Conservation (phyloP, 2,888 invertebrate species). For the Phortica okadai region DNA sequence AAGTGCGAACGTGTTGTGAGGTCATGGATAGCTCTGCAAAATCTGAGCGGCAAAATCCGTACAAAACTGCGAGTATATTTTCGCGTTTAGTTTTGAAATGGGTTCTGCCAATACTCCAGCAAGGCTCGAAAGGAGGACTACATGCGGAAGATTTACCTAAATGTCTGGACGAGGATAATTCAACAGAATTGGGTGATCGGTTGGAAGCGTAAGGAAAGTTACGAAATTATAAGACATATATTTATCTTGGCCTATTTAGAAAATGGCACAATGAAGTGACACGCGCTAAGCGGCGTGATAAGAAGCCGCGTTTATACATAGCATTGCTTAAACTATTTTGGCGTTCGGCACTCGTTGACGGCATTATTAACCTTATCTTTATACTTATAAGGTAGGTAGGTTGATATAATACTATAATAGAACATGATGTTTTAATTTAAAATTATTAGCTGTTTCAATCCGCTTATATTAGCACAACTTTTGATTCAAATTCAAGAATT, state of each 20-base stretch:
- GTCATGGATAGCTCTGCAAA: slow-evolving; percentile 74
- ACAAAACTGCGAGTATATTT: slow-evolving; percentile 71
- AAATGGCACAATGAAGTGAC: slow-evolving; percentile 83
- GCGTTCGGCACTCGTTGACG: slow-evolving; percentile 82
- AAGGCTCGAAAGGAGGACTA: slow-evolving; percentile 76
- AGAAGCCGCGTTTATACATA: slow-evolving; percentile 81
- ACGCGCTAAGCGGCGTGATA: slow-evolving; percentile 78
- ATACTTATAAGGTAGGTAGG: slow-evolving; percentile 71
- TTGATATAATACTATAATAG: background rate
- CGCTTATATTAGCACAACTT: slow-evolving; percentile 75
- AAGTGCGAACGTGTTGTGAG: too few relatives aligned
- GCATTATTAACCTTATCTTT: slow-evolving; percentile 79
- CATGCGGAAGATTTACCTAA: slow-evolving; percentile 83
- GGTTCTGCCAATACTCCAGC: slow-evolving; percentile 73
- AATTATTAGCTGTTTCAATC: slow-evolving; percentile 70
- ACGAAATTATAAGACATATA: background rate
- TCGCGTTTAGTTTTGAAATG: slow-evolving; percentile 75
- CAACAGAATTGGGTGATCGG: slow-evolving; percentile 73
- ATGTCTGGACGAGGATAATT: slow-evolving; percentile 80
- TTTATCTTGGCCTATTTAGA: slow-evolving; percentile 74
- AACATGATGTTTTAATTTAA: background rate
- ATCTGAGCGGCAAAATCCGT: slow-evolving; percentile 74
- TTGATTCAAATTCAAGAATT: slow-evolving; percentile 72
- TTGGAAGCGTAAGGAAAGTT: slow-evolving; percentile 71
- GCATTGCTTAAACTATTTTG: slow-evolving; percentile 83